Evolutionary conservation across 2,888 invertebrate species (phyloP).

Genomic region (Patella ulyssiponensis): DNA sequence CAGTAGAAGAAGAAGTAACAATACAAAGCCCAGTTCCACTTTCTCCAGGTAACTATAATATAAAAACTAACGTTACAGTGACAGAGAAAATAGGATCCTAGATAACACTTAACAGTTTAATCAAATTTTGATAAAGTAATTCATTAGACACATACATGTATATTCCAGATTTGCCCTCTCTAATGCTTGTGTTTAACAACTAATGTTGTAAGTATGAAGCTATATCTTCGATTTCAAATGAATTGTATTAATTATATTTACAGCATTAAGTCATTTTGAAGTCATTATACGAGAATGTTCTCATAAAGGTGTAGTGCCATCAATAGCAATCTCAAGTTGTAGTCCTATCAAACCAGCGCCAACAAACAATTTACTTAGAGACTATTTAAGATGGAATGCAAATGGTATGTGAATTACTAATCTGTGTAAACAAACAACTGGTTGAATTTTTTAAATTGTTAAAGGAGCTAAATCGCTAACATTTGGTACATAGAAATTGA

Average conservation of each 20-base stretch:
- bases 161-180: too few species aligned
- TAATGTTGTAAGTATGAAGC: not conserved
- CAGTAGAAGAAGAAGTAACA: slow-evolving; percentile 34
- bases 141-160: too few species aligned
- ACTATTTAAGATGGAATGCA: slow-evolving; percentile 65
- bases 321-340: slow-evolving; percentile 61
- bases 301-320: slow-evolving; percentile 48
- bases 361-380: slow-evolving; percentile 57
- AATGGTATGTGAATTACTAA: slow-evolving; percentile 51
- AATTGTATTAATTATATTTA: slow-evolving; percentile 18
- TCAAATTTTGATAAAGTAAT: too few species aligned
- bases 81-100: too few species aligned
- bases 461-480: too few species aligned
- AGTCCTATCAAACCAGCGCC: slow-evolving; percentile 63
- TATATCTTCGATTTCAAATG: not conserved
- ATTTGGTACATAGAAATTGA: too few species aligned
- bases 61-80: too few species aligned
- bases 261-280: slow-evolving; percentile 62
- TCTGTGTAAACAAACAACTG: too few species aligned
- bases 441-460: too few species aligned
- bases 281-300: slow-evolving; percentile 52
- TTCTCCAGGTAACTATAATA: slow-evolving; percentile 44
- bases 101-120: too few species aligned
- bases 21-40: slow-evolving; percentile 61
- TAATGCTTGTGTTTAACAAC: too few species aligned